Evolutionary conservation across 2,888 invertebrate genomes (phyloP).

Genomic region (Oscheius onirici): DNA sequence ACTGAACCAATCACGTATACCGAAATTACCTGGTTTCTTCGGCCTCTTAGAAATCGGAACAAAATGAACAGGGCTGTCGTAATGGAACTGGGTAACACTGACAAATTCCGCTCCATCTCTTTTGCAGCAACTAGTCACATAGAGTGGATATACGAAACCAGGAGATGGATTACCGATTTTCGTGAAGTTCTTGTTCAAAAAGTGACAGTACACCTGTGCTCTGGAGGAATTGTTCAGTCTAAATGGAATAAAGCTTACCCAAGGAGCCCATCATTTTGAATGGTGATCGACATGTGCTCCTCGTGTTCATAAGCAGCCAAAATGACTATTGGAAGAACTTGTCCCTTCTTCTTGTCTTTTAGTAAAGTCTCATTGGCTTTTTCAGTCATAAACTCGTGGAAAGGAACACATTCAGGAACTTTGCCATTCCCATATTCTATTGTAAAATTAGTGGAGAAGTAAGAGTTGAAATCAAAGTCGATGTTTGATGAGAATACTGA

Average conservation of each 20-base stretch:
- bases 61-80: neutral
- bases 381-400: neutral
- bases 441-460: neutral
- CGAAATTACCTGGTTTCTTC: neutral
- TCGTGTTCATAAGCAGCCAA: constrained; percentile 19
- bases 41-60: neutral
- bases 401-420: neutral
- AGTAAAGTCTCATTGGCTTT: neutral
- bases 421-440: neutral
- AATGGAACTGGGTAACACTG: neutral
- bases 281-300: constrained; percentile 6
- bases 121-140: constrained; percentile 17
- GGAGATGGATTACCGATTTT: neutral
- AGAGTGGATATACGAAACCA: constrained; percentile 8
- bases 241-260: constrained; percentile 1
- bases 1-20: neutral
- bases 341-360: neutral
- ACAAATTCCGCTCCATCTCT: constrained; percentile 4
- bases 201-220: constrained; percentile 21
- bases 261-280: constrained; percentile 11
- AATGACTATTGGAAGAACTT: constrained; percentile 1
- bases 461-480: neutral
- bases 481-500: neutral
- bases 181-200: neutral
- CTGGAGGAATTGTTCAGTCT: neutral